Conservation (phyloP, 1,140 invertebrate species). For the Drosophila kikkawai region DNA sequence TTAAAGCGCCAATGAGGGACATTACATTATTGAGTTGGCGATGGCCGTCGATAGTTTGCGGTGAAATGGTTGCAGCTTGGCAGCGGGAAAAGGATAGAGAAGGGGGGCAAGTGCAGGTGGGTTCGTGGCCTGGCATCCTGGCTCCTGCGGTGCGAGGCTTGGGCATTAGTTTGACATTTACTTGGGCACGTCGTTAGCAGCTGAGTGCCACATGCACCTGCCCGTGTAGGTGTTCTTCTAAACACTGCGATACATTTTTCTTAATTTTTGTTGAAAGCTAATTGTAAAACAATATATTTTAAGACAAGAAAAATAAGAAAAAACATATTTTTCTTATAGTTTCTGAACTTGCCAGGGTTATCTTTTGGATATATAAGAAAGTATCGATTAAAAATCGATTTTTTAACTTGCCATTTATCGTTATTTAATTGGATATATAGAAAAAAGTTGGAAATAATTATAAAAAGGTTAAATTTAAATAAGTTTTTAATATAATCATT, state of each 20-base stretch:
- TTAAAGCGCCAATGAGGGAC: conserved; percentile 76
- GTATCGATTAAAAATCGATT: no score
- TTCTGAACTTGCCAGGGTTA: no score
- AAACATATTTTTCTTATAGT: no score
- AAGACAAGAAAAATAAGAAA: no score
- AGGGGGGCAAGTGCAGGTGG: conserved; percentile 20
- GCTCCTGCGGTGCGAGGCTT: conserved; percentile 66
- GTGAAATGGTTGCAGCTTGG: conserved; percentile 23
- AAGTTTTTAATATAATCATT: no score
- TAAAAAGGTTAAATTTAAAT: no score
- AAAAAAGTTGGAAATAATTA: no score
- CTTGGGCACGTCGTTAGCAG: conserved; percentile 79
- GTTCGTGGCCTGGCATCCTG: conserved; percentile 48
- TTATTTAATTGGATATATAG: no score
- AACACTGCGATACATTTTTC: not conserved
- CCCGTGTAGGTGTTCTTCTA: not conserved
- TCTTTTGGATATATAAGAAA: no score
- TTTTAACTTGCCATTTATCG: no score
- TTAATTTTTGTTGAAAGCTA: not conserved
- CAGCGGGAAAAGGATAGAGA: not conserved
- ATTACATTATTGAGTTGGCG: conserved; percentile 76
- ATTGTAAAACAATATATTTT: no score
- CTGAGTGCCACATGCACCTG: conserved; percentile 55
- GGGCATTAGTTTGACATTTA: conserved; percentile 82
- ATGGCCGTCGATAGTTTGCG: conserved; percentile 61